A percentile compares a stretch with the other conserved stretches of the same genome.
Conservation (phyloP, 2,113 vertebrate genomes). For the Callithrix jacchus region DNA sequence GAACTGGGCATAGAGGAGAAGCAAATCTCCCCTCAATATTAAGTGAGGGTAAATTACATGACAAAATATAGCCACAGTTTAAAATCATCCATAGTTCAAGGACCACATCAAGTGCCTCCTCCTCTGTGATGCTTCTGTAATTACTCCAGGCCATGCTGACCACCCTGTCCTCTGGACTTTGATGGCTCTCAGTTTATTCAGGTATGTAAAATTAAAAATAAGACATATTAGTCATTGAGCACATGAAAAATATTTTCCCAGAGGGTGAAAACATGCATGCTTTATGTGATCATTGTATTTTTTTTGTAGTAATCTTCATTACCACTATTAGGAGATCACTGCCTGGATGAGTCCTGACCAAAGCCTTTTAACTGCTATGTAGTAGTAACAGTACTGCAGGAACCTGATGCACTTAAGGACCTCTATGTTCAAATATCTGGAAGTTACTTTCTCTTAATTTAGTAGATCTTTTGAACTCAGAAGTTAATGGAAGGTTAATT, state of each 20-base stretch:
- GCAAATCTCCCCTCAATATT: slow-evolving; percentile 1
- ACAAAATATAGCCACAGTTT: slow-evolving; percentile 43
- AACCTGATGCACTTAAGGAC: not conserved
- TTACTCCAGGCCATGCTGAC: not conserved
- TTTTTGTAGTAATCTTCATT: not conserved
- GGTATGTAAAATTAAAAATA: slow-evolving; percentile 34
- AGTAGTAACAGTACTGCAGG: not conserved
- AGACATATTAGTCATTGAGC: not conserved
- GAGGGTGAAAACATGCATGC: not conserved
- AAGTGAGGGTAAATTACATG: slow-evolving; percentile 9
- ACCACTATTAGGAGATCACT: not conserved
- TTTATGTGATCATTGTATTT: not conserved
- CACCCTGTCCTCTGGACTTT: not conserved
- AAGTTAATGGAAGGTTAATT: not conserved
- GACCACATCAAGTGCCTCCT: not conserved
- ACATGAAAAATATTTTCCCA: not conserved
- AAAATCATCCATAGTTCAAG: not conserved
- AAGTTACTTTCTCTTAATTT: not conserved
- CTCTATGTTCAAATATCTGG: not conserved
- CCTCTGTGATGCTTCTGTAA: not conserved
- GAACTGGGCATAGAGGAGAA: not conserved
- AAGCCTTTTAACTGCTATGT: not conserved
- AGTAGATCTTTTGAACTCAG: not conserved
- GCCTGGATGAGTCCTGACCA: not conserved
- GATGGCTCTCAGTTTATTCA: not conserved